phyloP scores from a whole-genome alignment of 2,113 vertebrate species.

The Bagarius yarrelli region DNA sequence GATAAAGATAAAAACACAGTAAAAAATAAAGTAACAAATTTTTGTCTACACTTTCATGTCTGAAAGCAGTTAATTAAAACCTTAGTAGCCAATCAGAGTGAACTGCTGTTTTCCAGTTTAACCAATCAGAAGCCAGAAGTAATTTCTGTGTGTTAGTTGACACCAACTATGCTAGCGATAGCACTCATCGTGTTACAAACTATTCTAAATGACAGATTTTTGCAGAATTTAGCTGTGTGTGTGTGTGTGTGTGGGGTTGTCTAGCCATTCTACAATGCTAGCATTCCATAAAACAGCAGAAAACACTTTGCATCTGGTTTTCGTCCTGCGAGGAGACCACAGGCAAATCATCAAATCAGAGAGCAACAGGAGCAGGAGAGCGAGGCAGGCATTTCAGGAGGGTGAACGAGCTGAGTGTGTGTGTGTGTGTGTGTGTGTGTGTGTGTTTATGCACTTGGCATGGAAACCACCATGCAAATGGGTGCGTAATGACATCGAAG shows the following conservation, averaged over 20 bases:
- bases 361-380: conserved; percentile 13
- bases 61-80: not conserved
- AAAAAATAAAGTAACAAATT: too few species aligned
- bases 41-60: too few species aligned
- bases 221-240: not conserved
- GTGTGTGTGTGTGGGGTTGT: conserved; percentile 1
- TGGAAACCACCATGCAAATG: conserved; percentile 56
- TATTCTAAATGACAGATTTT: not conserved
- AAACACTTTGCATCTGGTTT: conserved; percentile 35
- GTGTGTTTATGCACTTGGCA: conserved; percentile 4
- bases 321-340: conserved; percentile 33
- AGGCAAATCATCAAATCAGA: conserved; percentile 37
- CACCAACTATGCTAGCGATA: not conserved
- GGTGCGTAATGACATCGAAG: conserved; percentile 41
- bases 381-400: not conserved
- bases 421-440: not conserved
- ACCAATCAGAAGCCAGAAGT: conserved; percentile 13
- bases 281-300: not conserved
- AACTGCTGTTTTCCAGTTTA: not conserved
- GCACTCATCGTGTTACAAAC: not conserved
- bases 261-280: not conserved
- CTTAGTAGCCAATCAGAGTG: not conserved
- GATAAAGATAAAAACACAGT: too few species aligned
- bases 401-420: not conserved
- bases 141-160: not conserved